Evolutionary conservation across 1,140 invertebrate species (phyloP).

Genomic region (Microvelia longipes): DNA sequence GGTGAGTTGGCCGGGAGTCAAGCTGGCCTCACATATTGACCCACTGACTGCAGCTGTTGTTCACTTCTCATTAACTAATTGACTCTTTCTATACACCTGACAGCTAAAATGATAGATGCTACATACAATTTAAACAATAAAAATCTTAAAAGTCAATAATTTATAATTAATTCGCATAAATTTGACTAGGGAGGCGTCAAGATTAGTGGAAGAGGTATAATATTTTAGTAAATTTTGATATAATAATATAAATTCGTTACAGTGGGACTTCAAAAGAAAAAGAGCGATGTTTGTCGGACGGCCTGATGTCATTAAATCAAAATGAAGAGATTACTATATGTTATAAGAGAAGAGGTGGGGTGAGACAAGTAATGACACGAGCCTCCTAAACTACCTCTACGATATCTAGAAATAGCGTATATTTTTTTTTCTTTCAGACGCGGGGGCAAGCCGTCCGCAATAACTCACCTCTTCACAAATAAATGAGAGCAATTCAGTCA

Average conservation of each 20-base stretch:
- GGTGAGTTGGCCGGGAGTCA: too few species aligned
- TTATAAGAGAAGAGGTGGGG: background rate
- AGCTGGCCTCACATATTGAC: too few species aligned
- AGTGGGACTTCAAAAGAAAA: background rate
- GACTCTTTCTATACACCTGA: too few species aligned
- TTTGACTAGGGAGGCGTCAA: too few species aligned
- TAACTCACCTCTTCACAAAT: background rate
- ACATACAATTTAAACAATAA: too few species aligned
- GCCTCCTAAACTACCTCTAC: background rate
- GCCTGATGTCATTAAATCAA: background rate
- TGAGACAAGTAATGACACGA: background rate
- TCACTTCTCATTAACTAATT: too few species aligned
- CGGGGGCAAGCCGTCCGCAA: background rate
- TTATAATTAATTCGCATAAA: too few species aligned
- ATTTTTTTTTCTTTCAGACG: background rate
- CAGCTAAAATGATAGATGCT: too few species aligned
- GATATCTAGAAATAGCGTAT: background rate
- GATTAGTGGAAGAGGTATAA: too few species aligned
- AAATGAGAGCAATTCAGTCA: background rate
- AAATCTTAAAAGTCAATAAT: too few species aligned
- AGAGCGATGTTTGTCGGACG: background rate
- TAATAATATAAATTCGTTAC: background rate
- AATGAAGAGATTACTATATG: background rate
- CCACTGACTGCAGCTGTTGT: too few species aligned
- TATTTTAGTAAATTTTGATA: background rate